These are phyloP conservation scores for Thereva unica DNA, from an alignment of 2,888 invertebrate genomes.

Conservation along the genomic window DNA sequence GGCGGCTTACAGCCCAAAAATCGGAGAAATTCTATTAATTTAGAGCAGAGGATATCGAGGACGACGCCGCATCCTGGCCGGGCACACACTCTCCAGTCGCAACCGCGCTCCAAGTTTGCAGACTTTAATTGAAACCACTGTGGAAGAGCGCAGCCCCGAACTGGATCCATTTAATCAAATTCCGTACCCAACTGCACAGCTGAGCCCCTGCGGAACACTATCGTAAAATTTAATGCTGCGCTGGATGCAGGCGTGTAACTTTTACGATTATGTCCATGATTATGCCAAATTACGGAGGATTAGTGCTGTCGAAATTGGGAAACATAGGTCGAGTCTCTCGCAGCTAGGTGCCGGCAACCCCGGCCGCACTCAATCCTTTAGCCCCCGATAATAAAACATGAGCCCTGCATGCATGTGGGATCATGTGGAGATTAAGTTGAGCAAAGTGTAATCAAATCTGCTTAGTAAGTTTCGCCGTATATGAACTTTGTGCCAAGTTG, in stretches of 20 bases:
- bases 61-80: not conserved
- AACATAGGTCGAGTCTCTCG: slow-evolving; percentile 24
- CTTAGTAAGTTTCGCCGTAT: no score
- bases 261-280: slow-evolving; percentile 47
- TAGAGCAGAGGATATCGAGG: slow-evolving; percentile 22
- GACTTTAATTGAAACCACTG: slow-evolving; percentile 28
- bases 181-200: slow-evolving; percentile 39
- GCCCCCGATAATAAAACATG: slow-evolving; percentile 11
- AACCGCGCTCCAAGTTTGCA: slow-evolving; percentile 25
- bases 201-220: slow-evolving; percentile 37
- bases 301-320: slow-evolving; percentile 42
- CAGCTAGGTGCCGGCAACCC: not conserved
- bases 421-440: not conserved
- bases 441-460: no score
- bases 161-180: slow-evolving; percentile 41
- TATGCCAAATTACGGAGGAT: slow-evolving; percentile 47
- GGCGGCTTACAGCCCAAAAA: slow-evolving; percentile 34
- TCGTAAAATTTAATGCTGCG: slow-evolving; percentile 39
- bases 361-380: slow-evolving; percentile 17
- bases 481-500: no score
- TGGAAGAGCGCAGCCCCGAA: slow-evolving; percentile 2
- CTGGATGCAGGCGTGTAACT: slow-evolving; percentile 40
- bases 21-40: slow-evolving; percentile 39
- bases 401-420: slow-evolving; percentile 14
- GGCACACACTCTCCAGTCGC: not conserved